Base-by-base conservation (phyloP, 2,113 vertebrate species). In the Antennarius striatus region DNA sequence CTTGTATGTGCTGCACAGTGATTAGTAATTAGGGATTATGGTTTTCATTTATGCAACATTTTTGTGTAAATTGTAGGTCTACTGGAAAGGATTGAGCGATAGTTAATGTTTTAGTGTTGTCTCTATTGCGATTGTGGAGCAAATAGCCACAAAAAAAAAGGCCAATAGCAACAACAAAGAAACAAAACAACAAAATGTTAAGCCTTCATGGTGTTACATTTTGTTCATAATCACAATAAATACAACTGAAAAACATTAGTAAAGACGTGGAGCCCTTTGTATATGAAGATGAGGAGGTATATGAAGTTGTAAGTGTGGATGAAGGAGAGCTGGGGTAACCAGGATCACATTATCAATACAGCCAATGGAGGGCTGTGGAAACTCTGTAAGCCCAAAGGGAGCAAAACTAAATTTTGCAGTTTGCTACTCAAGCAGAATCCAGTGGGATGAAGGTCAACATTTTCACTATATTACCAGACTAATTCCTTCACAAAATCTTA, bases 351-450 rank as follows among this genome's bases (percentile, higher is more conserved):
- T 85, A 75, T 88, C 84, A 68, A 80, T 85, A 77, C 54, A 67
- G 81, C 62, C 65, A 30, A 68, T 56, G 68, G 73, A 88, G 77
- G 63, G 62, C 83, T 69, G 80, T 60, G 71, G 90, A 83, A 91
- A 92, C 77, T 77, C 83, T 63, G 84, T 86, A 89, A 79, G 79
- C 88, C 90, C 90, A 81, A 17, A 15, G 88, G 90, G 89, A 87
- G 76, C 52, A 5, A 28, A 61, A 79, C 71, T 76, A 80, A 82
- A 75, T 71, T 66, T 81, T 71, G 77, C 82, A 83, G 75, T 80
- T 63, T 78, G 81, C 82, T 85, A 2, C 54, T 73, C 64, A 39
- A 71, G 78, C 79, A 85, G 36, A 55, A 65, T 28, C 10, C 56
- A 50, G 16, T 52, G 36, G 60, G 58, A 76, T 79, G 81, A 63